A percentile compares a stretch with the other conserved stretches of the same genome.
phyloP scores from a whole-genome alignment of 2,113 vertebrate species.

The Variabilichromis moorii region DNA sequence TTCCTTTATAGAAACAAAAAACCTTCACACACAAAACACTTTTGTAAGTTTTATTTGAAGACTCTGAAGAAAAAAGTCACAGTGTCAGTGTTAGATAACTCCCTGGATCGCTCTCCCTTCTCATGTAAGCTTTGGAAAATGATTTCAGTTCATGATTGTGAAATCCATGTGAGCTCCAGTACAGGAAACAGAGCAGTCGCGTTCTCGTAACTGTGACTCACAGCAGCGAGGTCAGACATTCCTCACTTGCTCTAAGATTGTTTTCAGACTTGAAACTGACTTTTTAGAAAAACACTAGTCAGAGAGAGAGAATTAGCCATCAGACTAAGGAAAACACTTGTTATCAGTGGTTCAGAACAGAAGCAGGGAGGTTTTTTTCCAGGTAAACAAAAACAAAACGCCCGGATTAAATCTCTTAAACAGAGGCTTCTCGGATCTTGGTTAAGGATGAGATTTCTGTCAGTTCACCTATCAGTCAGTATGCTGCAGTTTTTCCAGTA shows the following conservation, averaged over 20 bases:
- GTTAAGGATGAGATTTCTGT: background rate
- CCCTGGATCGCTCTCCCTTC: background rate
- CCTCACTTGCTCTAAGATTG: background rate
- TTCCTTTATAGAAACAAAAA: background rate
- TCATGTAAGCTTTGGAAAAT: background rate
- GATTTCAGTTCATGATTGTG: constrained; percentile 4
- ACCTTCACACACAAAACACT: background rate
- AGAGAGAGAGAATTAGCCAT: background rate
- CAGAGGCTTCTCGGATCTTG: background rate
- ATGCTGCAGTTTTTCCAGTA: background rate
- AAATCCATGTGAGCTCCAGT: background rate
- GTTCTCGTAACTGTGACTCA: constrained; percentile 48
- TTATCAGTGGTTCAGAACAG: background rate
- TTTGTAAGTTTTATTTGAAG: background rate
- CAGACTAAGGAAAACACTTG: background rate
- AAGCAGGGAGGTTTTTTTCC: background rate
- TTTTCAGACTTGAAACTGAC: constrained; percentile 48
- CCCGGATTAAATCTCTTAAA: background rate
- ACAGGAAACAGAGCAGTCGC: constrained; percentile 22
- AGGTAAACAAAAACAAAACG: background rate
- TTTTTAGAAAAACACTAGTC: background rate
- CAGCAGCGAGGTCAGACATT: constrained; percentile 66
- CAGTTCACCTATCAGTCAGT: background rate
- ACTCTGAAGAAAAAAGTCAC: background rate
- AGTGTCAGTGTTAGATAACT: background rate